Percentiles rank a stretch among this genome's conserved stretches.
These are phyloP conservation scores for Hirudinaria manillensis DNA, from an alignment of 2,888 invertebrate genomes.

Conservation along the genomic window DNA sequence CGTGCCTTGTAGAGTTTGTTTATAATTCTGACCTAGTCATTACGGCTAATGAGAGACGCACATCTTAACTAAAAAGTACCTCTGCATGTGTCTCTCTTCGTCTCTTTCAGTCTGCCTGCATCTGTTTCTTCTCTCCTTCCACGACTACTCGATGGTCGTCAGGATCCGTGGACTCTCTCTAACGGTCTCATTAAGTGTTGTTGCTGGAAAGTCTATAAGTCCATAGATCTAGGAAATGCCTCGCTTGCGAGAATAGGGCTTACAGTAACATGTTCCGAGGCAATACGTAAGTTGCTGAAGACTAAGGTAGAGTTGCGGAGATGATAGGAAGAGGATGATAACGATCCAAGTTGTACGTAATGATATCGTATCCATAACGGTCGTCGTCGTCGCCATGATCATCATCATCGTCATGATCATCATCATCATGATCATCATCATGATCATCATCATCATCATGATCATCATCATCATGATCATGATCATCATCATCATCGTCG, in stretches of 20 bases:
- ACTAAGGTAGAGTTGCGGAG: no score
- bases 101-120: neutral
- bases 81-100: neutral
- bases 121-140: neutral
- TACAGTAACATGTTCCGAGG: no score
- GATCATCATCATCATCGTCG: no score
- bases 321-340: no score
- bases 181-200: neutral
- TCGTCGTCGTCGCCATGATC: neutral
- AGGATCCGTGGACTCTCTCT: neutral
- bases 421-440: constrained; percentile 4
- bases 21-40: constrained; percentile 7
- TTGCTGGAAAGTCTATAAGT: no score
- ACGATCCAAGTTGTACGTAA: no score
- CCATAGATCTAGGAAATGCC: no score
- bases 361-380: neutral
- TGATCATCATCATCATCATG: constrained; percentile 16
- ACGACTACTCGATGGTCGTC: no score
- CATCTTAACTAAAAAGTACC: neutral
- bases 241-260: no score
- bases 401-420: constrained; percentile 18
- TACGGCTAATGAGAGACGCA: constrained; percentile 9
- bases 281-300: no score
- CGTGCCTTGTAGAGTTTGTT: constrained; percentile 2
- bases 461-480: constrained; percentile 8